Evolutionary conservation across 2,888 invertebrate species (phyloP).

Genomic region (Tridacna gigas): DNA sequence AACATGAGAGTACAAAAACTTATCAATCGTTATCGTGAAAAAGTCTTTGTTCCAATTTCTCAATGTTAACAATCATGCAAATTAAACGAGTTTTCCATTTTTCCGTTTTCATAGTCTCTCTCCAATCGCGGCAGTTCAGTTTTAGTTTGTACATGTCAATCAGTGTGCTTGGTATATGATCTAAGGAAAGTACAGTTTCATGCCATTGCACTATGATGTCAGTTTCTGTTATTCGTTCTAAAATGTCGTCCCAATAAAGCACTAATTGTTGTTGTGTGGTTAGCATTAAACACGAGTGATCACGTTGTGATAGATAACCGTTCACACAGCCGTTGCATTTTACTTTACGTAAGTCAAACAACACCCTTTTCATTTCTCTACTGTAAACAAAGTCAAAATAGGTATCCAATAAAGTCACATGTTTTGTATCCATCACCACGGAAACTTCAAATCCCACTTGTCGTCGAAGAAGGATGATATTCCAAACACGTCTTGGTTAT

Average conservation of each 20-base stretch:
- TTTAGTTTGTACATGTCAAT: slow-evolving; percentile 47
- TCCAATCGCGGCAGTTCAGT: slow-evolving; percentile 44
- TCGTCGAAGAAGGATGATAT: not conserved
- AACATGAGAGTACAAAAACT: too few relatives aligned
- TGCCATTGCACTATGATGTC: slow-evolving; percentile 42
- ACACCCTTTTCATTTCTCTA: slow-evolving; percentile 38
- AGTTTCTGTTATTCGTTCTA: slow-evolving; percentile 35
- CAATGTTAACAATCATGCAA: slow-evolving; percentile 31
- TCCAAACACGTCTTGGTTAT: not conserved
- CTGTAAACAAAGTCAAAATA: slow-evolving; percentile 57
- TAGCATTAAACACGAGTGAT: slow-evolving; percentile 39
- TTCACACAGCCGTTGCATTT: slow-evolving; percentile 43
- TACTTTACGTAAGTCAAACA: slow-evolving; percentile 31
- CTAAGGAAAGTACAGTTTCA: slow-evolving; percentile 25
- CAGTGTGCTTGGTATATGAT: slow-evolving; percentile 19
- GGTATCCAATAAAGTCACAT: slow-evolving; percentile 43
- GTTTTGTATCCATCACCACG: slow-evolving; percentile 35
- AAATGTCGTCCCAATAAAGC: slow-evolving; percentile 49
- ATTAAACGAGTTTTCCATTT: slow-evolving; percentile 44
- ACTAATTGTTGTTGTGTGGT: slow-evolving; percentile 37
- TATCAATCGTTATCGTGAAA: slow-evolving; percentile 13
- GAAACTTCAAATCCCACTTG: not conserved
- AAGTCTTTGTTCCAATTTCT: slow-evolving; percentile 32
- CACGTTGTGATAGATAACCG: slow-evolving; percentile 35
- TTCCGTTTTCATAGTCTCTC: slow-evolving; percentile 49